Percentiles rank a stretch among this genome's conserved stretches.
These are phyloP conservation scores for Cherax quadricarinatus DNA, from an alignment of 1,140 invertebrate genomes.

Conservation along the genomic window DNA sequence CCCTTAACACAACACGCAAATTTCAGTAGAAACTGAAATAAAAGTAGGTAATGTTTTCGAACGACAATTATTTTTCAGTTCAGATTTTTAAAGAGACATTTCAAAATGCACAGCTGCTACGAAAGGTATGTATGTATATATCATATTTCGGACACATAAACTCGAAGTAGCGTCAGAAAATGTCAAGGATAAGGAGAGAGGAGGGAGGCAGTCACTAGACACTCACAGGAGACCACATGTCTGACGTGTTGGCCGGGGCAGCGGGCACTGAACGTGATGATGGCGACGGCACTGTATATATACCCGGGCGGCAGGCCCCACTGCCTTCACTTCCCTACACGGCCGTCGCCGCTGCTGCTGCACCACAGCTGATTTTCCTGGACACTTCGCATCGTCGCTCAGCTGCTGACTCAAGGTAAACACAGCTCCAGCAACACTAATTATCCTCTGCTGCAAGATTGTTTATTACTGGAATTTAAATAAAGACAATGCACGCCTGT, in stretches of 20 bases:
- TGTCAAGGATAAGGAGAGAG: neutral
- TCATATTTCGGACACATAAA: neutral
- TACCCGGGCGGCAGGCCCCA: neutral
- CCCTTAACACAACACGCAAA: no score
- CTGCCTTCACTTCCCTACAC: slow-evolving; percentile 3
- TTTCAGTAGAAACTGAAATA: no score
- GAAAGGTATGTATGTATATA: neutral
- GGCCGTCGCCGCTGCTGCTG: neutral
- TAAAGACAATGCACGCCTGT: neutral
- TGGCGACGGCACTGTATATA: neutral
- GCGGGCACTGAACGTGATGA: slow-evolving; percentile 8
- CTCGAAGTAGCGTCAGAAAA: neutral
- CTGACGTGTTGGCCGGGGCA: neutral
- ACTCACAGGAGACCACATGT: slow-evolving; percentile 13
- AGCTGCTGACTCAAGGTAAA: neutral
- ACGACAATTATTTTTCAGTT: no score
- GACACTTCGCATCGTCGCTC: neutral
- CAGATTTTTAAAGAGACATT: no score
- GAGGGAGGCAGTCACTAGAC: neutral
- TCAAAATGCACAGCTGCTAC: neutral
- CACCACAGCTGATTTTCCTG: neutral
- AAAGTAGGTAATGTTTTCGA: no score
- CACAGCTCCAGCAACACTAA: neutral
- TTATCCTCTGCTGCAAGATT: neutral
- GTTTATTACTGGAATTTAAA: neutral